Percentiles rank a stretch among this genome's conserved stretches.
Conservation (phyloP, 2,797 vertebrate species). For the Sebastes cheni region DNA sequence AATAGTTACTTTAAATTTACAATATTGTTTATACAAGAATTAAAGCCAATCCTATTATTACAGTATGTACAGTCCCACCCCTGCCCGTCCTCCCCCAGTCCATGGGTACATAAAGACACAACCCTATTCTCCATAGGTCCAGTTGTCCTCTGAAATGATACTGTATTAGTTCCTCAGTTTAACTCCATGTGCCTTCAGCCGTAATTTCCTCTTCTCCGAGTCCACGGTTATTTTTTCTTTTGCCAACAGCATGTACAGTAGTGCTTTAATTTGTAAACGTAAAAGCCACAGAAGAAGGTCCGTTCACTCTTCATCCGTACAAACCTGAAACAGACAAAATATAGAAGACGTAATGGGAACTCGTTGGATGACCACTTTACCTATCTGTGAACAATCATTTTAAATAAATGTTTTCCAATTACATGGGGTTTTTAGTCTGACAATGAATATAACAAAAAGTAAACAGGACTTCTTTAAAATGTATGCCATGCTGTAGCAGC, state of each 20-base stretch:
- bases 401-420: background rate
- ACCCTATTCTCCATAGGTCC: conserved; percentile 60
- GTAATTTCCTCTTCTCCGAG: conserved; percentile 30
- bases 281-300: conserved; percentile 62
- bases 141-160: conserved; percentile 74
- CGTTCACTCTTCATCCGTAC: conserved; percentile 97
- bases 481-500: background rate
- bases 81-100: conserved; percentile 24
- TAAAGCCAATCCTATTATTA: conserved; percentile 82
- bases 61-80: conserved; percentile 83
- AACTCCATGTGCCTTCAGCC: conserved; percentile 76
- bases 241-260: conserved; percentile 93
- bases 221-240: conserved; percentile 68
- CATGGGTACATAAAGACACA: conserved; percentile 68
- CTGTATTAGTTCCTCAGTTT: conserved; percentile 78
- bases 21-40: conserved; percentile 87
- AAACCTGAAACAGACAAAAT: conserved; percentile 85
- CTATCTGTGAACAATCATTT: background rate
- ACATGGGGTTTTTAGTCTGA: background rate
- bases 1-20: conserved; percentile 85
- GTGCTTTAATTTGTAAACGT: conserved; percentile 86
- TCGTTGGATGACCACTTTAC: background rate
- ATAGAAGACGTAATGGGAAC: background rate
- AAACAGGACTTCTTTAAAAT: background rate
- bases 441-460: background rate